Base-by-base conservation (phyloP, 2,888 invertebrate genomes). In the Malachius bipustulatus region DNA sequence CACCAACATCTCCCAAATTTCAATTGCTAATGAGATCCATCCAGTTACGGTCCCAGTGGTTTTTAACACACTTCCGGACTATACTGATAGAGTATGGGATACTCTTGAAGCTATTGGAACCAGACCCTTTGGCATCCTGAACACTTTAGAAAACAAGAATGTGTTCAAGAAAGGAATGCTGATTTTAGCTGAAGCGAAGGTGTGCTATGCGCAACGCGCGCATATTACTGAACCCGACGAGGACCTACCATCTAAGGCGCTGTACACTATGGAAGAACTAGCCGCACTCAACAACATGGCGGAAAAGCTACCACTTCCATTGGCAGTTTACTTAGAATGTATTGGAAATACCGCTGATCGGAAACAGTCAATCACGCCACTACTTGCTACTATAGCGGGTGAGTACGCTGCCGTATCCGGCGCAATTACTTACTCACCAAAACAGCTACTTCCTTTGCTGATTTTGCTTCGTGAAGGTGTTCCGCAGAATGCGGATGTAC, bases 71-170 rank as follows among this genome's bases (percentile, higher is more conserved):
- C 16, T 32, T 32, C 19, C 19, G 12, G 16, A 14, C 8, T 40
- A 34, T 13, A 41, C 39, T 26, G 42, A 42, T 29, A 10, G 40
- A 16, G 44, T 42, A 2, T 44, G 45, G 44, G 41, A 44, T 26
- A 45, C 45, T 1, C 42, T 44, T 43, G 36, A 44, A 16, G 42
- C 45, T 1, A 37, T 45, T 3, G 43, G 43, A 9, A 47, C 45
- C 4, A 14, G 40, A 12, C 42, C 43, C 3, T 45, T 45, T 31
- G 34, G 30, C 0, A 14, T 32, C 6, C 10, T 42, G 2, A 42
- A 47, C 24, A 47, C 40, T 2, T 28, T 10, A 1, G 33, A 24
- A 2, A 43, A 45, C 24, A 44, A 44, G 26, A 1, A 2, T 1
- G 40, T 43, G 3, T 47, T 47, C 14, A 41, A 41, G 36, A 47